phyloP scores from a whole-genome alignment of 1,140 invertebrate genomes.

The Bombus cullumanus region DNA sequence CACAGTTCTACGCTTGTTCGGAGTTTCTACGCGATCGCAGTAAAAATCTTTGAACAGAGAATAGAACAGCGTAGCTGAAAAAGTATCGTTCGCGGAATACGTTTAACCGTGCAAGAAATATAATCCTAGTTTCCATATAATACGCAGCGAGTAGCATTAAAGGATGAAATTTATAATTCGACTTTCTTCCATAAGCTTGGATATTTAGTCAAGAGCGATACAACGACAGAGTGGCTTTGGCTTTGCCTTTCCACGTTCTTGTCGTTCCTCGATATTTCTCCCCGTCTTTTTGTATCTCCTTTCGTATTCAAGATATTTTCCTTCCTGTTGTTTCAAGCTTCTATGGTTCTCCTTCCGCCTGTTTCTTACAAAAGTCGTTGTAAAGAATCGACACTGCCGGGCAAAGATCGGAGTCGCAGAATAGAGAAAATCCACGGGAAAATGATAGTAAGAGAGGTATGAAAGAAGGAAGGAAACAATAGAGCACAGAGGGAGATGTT shows the following conservation, averaged over 20 bases:
- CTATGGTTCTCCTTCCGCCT: background rate
- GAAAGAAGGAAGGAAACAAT: background rate
- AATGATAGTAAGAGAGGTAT: background rate
- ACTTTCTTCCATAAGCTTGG: conserved; percentile 61
- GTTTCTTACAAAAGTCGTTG: background rate
- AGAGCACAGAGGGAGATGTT: conserved; percentile 15
- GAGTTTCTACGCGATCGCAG: background rate
- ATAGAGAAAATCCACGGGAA: conserved; percentile 1
- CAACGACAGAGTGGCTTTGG: conserved; percentile 41
- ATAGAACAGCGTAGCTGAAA: conserved; percentile 7
- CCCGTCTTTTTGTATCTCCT: background rate
- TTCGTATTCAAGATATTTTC: background rate
- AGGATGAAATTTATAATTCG: conserved; percentile 58
- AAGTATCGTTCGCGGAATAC: conserved; percentile 39
- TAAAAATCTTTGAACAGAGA: background rate
- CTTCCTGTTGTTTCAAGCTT: background rate
- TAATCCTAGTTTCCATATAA: conserved; percentile 15
- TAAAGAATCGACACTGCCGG: background rate
- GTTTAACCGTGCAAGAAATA: conserved; percentile 36
- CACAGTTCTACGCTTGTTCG: background rate
- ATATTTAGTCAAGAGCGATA: conserved; percentile 57
- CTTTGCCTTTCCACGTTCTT: background rate
- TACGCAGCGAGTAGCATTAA: conserved; percentile 56
- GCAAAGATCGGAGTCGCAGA: background rate
- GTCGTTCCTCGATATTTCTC: background rate